These are phyloP conservation scores for Caradrina kadenii DNA, from an alignment of 2,888 invertebrate genomes.

Conservation along the genomic window DNA sequence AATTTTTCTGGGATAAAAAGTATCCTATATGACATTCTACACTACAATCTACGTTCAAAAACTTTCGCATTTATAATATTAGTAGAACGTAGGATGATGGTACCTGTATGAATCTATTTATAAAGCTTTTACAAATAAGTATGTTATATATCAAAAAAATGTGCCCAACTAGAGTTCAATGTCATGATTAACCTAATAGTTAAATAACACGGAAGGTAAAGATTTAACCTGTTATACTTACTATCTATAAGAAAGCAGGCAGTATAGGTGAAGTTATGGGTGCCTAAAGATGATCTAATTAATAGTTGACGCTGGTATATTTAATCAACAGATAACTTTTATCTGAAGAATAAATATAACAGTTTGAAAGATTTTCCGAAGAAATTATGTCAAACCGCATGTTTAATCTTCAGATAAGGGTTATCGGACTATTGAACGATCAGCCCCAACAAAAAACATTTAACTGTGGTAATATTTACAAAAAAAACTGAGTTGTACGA, in stretches of 20 bases:
- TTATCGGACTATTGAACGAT: not conserved
- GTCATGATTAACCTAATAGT: constrained; percentile 8
- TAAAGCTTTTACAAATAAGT: constrained; percentile 7
- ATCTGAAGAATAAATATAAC: not conserved
- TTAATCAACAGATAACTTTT: not conserved
- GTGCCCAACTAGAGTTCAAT: constrained; percentile 8
- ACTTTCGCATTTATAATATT: not conserved
- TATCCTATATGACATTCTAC: too few relatives aligned
- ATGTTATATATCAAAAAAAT: constrained; percentile 8
- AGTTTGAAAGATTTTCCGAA: not conserved
- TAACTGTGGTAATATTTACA: not conserved
- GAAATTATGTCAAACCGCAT: not conserved
- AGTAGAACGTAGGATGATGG: too few relatives aligned
- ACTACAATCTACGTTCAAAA: too few relatives aligned
- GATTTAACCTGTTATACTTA: too few relatives aligned
- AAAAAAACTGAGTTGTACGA: constrained; percentile 5
- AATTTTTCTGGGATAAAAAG: too few relatives aligned
- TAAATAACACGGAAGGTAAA: constrained; percentile 20
- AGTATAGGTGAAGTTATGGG: too few relatives aligned
- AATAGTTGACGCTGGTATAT: not conserved
- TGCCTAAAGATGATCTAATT: not conserved
- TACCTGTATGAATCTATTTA: not conserved
- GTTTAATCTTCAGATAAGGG: too few relatives aligned
- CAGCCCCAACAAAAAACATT: constrained; percentile 2
- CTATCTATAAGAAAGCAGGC: too few relatives aligned